Conservation (phyloP, 2,113 vertebrate genomes). For the Phalacrocorax brasilianus region DNA sequence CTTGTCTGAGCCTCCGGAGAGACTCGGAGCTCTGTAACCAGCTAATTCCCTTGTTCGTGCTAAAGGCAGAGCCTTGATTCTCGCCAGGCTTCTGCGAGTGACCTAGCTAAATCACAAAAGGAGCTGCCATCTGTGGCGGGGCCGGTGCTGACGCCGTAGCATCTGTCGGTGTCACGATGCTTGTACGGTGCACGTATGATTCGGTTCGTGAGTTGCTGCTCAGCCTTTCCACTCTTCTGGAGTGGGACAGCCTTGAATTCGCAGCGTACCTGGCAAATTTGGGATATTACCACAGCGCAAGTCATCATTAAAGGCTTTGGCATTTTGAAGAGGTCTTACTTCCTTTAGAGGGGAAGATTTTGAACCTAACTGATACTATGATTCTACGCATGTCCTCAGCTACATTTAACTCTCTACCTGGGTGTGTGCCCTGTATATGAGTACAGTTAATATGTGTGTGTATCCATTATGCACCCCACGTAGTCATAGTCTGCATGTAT, state of each 20-base stretch:
- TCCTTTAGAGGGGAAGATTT: background rate
- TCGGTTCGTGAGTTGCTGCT: background rate
- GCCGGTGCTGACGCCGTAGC: background rate
- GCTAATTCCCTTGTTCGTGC: background rate
- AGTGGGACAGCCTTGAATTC: background rate
- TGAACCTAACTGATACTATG: fast-evolving
- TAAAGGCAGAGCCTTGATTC: background rate
- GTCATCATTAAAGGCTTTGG: background rate
- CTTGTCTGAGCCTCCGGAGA: background rate
- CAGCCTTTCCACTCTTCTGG: fast-evolving
- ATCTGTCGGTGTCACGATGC: background rate
- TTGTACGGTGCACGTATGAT: fast-evolving
- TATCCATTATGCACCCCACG: fast-evolving
- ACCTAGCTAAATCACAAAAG: background rate
- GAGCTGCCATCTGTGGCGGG: background rate
- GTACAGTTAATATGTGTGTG: fast-evolving
- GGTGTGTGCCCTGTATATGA: fast-evolving
- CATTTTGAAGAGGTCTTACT: background rate
- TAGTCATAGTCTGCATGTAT: fast-evolving
- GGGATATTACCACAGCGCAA: background rate
- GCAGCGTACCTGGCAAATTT: fast-evolving
- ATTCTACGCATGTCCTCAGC: background rate
- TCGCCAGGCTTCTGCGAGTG: background rate
- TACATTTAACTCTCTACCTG: fast-evolving
- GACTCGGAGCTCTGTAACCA: background rate